A percentile compares a stretch with the other conserved stretches of the same genome.
phyloP scores from a whole-genome alignment of 2,888 invertebrate genomes.

The Agrochola litura region DNA sequence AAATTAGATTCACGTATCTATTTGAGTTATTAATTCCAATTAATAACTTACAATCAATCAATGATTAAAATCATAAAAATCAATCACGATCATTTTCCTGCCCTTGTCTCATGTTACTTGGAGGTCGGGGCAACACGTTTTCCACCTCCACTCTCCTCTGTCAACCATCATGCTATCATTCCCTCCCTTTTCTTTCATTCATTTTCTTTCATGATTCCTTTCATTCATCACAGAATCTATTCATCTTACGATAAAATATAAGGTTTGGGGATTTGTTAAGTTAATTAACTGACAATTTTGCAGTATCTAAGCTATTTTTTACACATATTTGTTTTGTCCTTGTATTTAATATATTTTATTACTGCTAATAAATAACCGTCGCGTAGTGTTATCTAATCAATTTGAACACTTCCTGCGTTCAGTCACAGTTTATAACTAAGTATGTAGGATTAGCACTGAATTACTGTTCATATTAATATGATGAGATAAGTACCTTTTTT shows the following conservation, averaged over 20 bases:
- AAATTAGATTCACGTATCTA: too few species aligned
- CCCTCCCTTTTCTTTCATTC: neutral
- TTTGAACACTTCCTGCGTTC: constrained; percentile 41
- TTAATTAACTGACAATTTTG: neutral
- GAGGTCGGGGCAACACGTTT: neutral
- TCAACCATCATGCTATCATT: neutral
- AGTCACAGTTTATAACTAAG: constrained; percentile 34
- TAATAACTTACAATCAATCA: neutral
- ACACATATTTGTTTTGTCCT: constrained; percentile 6
- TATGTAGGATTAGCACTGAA: constrained; percentile 9
- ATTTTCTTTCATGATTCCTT: neutral
- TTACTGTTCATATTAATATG: too few species aligned
- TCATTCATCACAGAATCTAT: neutral
- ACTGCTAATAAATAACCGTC: constrained; percentile 29
- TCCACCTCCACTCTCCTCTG: too few species aligned
- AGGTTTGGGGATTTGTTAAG: constrained; percentile 6
- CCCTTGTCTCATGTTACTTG: neutral
- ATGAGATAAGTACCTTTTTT: too few species aligned
- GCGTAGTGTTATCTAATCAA: constrained; percentile 46
- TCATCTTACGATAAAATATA: too few species aligned
- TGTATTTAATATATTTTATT: constrained; percentile 21
- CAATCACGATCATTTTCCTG: neutral
- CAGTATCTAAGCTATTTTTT: neutral
- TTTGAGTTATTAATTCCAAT: neutral
- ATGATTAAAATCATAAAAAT: too few species aligned